Base-by-base conservation (phyloP, 2,797 vertebrate species). In the Anabacerthia variegaticeps region DNA sequence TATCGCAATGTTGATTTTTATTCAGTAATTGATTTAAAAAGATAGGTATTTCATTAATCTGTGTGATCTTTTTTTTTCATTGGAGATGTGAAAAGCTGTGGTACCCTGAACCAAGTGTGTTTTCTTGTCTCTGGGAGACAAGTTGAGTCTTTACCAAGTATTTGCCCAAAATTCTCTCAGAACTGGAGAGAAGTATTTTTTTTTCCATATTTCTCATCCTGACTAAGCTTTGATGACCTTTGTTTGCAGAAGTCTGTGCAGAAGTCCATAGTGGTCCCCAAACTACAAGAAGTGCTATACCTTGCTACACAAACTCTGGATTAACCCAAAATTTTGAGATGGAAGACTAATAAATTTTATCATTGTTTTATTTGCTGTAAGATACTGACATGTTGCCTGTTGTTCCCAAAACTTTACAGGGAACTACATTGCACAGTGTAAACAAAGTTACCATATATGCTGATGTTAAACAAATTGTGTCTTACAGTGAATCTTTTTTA, bases 361-460 rank as follows among this genome's bases (percentile, higher is more conserved):
- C 23, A 41, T 6, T 65, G 44, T 10, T 80, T 89, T 88, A 46
- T 89, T 85, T 89, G 16, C 32, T 71, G 14, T 52, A 39, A 51
- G 39, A 27, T 11, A 55, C 36, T 23, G 54, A 51, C 22, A 30
- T 8, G 4, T 41, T 56, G 37, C 9, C 41, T 79, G 7, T 28
- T 66, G 15, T 20, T 76, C 34, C 24, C 52, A 39, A 76, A 68
- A 46, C 1, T 10, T 63, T 74, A 56, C 0, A 0, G 23, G 15
- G 16, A 85, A 15, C 32, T 32, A 23, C 76, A 89, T 58, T 66
- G 15, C 7, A 5, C 28, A 7, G 8, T 43, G 30, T 55, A 68
- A 89, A 23, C 13, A 36, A 68, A 48, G 37, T n/a, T 73, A 39
- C 11, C 2, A 11, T 68, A 4, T 30, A 58, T 39, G 51, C 19